These are phyloP conservation scores for Cheilosia urbana DNA, from an alignment of 2,888 invertebrate genomes.

Conservation along the genomic window DNA sequence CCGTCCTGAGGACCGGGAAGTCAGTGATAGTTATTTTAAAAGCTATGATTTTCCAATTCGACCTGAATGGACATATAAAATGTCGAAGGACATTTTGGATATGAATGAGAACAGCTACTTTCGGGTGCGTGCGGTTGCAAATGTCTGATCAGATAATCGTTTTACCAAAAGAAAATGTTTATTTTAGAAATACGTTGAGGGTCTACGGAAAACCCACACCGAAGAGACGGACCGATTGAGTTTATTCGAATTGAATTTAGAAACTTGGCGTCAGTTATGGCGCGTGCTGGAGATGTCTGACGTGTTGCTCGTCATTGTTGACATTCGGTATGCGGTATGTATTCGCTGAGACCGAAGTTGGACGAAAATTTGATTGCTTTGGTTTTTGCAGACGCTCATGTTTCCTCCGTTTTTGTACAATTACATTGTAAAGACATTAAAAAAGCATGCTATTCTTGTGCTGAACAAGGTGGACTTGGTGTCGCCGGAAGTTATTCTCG, in stretches of 20 bases:
- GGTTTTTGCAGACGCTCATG: slow-evolving; percentile 87
- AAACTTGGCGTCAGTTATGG: slow-evolving; percentile 98
- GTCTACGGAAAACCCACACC: slow-evolving; percentile 87
- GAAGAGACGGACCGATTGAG: slow-evolving; percentile 87
- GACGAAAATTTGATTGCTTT: background rate
- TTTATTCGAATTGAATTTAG: slow-evolving; percentile 96
- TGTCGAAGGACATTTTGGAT: slow-evolving; percentile 90
- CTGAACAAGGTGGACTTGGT: slow-evolving; percentile 97
- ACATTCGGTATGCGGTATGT: slow-evolving; percentile 92
- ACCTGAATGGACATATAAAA: slow-evolving; percentile 92
- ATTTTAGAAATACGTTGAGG: slow-evolving; percentile 89
- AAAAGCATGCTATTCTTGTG: slow-evolving; percentile 94
- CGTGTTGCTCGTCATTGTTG: slow-evolving; percentile 93
- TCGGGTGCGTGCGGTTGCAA: slow-evolving; percentile 77
- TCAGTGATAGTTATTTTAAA: slow-evolving; percentile 88
- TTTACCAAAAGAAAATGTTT: slow-evolving; percentile 16
- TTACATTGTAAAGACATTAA: slow-evolving; percentile 89
- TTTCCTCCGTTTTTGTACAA: slow-evolving; percentile 95
- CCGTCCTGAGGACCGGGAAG: slow-evolving; percentile 88
- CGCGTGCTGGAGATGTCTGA: slow-evolving; percentile 97
- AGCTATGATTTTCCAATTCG: slow-evolving; percentile 92
- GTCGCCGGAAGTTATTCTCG: slow-evolving; percentile 91
- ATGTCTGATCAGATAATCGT: background rate
- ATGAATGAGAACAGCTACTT: slow-evolving; percentile 93
- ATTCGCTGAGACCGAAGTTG: background rate